phyloP scores from a whole-genome alignment of 35 echinoderm and acorn worm genomes.

The Strongylocentrotus purpuratus region DNA sequence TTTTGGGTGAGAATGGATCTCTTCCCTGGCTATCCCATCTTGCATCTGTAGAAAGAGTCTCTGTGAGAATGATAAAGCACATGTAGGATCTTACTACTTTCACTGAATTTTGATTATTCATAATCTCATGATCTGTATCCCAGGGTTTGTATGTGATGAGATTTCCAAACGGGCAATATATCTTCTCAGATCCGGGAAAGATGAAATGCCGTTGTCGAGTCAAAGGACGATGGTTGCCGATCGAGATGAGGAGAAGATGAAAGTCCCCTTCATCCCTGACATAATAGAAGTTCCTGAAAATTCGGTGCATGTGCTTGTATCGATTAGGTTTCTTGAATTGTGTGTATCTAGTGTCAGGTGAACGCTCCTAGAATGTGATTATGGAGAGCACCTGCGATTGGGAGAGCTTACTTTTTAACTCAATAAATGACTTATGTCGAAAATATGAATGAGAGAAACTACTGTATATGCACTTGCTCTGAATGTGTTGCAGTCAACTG shows the following conservation, averaged over 20 bases:
- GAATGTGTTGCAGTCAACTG: neutral
- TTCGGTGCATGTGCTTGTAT: conserved; percentile 14
- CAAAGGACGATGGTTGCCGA: neutral
- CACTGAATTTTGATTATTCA: conserved; percentile 1
- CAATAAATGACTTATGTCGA: too few relatives aligned
- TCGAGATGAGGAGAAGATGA: neutral
- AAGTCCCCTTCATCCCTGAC: neutral
- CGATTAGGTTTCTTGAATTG: neutral
- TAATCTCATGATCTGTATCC: conserved; percentile 1
- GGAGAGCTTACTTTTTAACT: neutral
- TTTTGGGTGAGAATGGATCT: neutral
- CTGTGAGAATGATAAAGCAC: neutral
- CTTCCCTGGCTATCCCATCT: neutral
- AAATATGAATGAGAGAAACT: too few relatives aligned
- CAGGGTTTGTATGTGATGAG: neutral
- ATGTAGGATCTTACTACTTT: neutral
- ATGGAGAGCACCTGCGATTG: neutral
- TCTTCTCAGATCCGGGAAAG: neutral
- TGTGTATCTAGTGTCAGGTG: conserved; percentile 30
- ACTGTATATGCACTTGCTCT: too few relatives aligned
- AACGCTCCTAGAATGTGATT: neutral
- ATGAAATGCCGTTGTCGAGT: neutral
- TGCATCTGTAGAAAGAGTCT: neutral
- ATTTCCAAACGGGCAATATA: neutral
- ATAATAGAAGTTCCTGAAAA: conserved; percentile 20